These are phyloP conservation scores for Petrocephalus sullivani DNA, from an alignment of 2,797 vertebrate species.

Conservation along the genomic window DNA sequence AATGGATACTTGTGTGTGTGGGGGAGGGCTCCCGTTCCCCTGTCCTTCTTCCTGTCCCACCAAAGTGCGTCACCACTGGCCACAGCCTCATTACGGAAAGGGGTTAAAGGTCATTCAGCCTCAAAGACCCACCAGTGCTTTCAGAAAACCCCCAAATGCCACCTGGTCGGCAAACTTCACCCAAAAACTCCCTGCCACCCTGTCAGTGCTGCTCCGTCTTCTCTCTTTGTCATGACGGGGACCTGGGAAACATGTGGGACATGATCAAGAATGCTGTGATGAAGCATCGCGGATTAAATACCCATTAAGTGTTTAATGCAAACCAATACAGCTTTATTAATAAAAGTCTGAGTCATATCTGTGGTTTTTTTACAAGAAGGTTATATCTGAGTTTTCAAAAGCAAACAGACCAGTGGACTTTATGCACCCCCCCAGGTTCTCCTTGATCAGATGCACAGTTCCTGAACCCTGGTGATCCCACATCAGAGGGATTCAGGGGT, in stretches of 20 bases:
- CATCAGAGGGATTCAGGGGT: neutral
- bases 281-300: neutral
- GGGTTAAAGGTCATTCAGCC: neutral
- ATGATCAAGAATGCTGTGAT: neutral
- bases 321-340: too few species aligned
- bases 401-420: neutral
- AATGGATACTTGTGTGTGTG: neutral
- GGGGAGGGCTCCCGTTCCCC: neutral
- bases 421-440: neutral
- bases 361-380: too few species aligned
- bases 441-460: neutral
- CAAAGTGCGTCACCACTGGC: neutral
- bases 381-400: too few species aligned
- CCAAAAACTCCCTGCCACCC: neutral
- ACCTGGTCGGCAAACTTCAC: neutral
- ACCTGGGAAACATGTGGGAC: neutral
- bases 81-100: neutral
- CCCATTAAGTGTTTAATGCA: neutral
- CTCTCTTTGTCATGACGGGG: neutral
- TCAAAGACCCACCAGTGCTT: neutral
- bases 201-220: neutral
- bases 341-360: too few species aligned
- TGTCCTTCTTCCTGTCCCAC: slow-evolving; percentile 7
- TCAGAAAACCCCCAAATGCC: neutral
- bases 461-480: neutral